Percentiles rank a stretch among this genome's conserved stretches.
Evolutionary conservation across 2,797 vertebrate genomes (phyloP).

Genomic region (Miichthys miiuy): DNA sequence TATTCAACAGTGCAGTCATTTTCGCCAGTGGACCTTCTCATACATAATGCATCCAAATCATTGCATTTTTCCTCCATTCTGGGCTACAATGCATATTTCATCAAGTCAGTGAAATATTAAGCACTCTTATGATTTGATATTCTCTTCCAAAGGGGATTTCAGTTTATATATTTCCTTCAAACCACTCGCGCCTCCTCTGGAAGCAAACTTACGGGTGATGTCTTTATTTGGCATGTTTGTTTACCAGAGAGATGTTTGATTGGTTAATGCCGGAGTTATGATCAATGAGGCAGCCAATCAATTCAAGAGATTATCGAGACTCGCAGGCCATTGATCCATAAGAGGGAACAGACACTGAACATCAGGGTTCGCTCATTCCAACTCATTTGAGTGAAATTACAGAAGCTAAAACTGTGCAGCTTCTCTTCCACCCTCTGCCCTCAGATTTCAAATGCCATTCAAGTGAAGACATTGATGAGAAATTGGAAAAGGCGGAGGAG

Average conservation of each 20-base stretch:
- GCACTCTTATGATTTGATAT: slow-evolving; percentile 83
- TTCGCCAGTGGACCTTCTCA: slow-evolving; percentile 79
- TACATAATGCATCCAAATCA: slow-evolving; percentile 84
- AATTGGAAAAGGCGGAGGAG: slow-evolving; percentile 22
- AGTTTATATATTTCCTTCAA: slow-evolving; percentile 68
- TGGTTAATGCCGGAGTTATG: slow-evolving; percentile 68
- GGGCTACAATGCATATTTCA: slow-evolving; percentile 85
- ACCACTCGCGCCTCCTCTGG: slow-evolving; percentile 42
- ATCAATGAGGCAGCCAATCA: slow-evolving; percentile 74
- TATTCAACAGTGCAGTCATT: slow-evolving; percentile 82
- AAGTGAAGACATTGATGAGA: slow-evolving; percentile 45
- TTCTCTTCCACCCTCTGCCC: slow-evolving; percentile 25
- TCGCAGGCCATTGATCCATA: slow-evolving; percentile 76
- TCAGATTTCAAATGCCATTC: slow-evolving; percentile 53
- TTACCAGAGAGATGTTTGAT: slow-evolving; percentile 72
- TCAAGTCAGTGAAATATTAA: slow-evolving; percentile 85
- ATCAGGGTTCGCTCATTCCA: slow-evolving; percentile 58
- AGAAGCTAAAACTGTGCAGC: slow-evolving; percentile 42
- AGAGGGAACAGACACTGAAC: slow-evolving; percentile 47
- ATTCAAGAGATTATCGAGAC: slow-evolving; percentile 73
- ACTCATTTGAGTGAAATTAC: slow-evolving; percentile 72
- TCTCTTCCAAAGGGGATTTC: slow-evolving; percentile 77
- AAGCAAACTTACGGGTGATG: slow-evolving; percentile 50
- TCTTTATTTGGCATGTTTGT: slow-evolving; percentile 69
- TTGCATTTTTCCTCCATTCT: slow-evolving; percentile 82